A percentile compares a stretch with the other conserved stretches of the same genome.
Evolutionary conservation across 64 coral and sea anemone genomes (phyloP).

Genomic region (Actinia tenebrosa): DNA sequence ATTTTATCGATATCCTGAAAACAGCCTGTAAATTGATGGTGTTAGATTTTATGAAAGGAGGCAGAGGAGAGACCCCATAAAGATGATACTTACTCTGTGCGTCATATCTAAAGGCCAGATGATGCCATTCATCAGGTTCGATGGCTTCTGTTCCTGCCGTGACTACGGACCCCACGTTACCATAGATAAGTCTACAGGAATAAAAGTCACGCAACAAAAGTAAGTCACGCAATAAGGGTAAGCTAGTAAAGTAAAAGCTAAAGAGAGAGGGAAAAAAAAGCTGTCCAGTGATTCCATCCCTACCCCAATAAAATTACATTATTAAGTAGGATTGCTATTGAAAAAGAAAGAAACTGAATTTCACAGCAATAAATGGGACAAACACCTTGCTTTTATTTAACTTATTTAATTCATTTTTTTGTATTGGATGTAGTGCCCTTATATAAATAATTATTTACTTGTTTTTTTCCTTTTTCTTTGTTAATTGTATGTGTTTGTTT

Average conservation of each 20-base stretch:
- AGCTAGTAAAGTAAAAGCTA: neutral
- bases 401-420: no score
- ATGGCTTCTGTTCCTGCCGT: conserved; percentile 57
- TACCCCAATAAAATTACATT: neutral
- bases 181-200: conserved; percentile 56
- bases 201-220: neutral
- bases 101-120: conserved; percentile 83
- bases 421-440: no score
- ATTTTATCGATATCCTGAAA: no score
- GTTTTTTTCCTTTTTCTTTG: no score
- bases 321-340: no score
- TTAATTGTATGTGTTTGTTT: no score
- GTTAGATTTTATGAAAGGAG: no score
- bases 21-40: no score
- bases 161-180: conserved; percentile 53
- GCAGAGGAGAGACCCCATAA: neutral
- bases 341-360: no score
- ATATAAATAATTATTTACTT: no score
- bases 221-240: neutral
- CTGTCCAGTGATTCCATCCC: neutral
- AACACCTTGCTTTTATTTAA: no score
- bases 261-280: neutral
- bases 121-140: conserved; percentile 90
- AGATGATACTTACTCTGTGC: conserved; percentile 69
- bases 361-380: no score